Base-by-base conservation (phyloP, 2,888 invertebrate genomes). In the Zhuqinia jingwanae region DNA sequence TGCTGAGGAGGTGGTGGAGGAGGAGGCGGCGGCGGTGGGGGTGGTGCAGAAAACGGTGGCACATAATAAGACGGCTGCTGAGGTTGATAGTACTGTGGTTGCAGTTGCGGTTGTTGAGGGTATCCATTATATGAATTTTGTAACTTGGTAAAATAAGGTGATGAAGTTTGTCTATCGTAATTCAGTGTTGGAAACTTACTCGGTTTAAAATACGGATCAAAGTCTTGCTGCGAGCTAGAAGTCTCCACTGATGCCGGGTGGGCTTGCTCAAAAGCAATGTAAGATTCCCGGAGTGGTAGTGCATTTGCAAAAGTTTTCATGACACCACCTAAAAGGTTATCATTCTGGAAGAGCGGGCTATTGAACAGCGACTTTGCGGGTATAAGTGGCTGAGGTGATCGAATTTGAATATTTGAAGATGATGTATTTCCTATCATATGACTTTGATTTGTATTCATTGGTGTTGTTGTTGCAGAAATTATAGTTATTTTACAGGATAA, bases 261-360 rank as follows among this genome's bases (percentile, higher is more conserved):
- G 50, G 75, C 83, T 47, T 83, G 83, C 36, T 83, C 83, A 50
- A 30, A 83, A 8, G 83, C 83, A 11, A 83, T 75, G 53, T 83
- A 83, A 0, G 83, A 83, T n/a, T 83, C 75, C 0, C 83, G 75
- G 10, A 83, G 50, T 8, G 83, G 83, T 15, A 76, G 53, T 1
- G 56, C 15, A n/a, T 56, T 56, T 1, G 13, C 77, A 11, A 77
- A 60, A 2, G 75, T 63, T 63, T 83, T 83, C 30, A 80, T 68
- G 3, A 83, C 27, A 10, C 63, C 75, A 27, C 75, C 75, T 6
- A 75, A 17, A 17, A 27, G 17, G 15, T 50, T 63, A 10, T 70
- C 65, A 1, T 27, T 13, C 15, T 63, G 60, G 50, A 76, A 83
- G 11, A 75, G 22, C n/a, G 27, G 36, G 25, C 75, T 83, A 13